Evolutionary conservation across 2,113 vertebrate genomes (phyloP), one percentile per base, ranked within the genome.

Genomic region (Pontoporia blainvillei): DNA sequence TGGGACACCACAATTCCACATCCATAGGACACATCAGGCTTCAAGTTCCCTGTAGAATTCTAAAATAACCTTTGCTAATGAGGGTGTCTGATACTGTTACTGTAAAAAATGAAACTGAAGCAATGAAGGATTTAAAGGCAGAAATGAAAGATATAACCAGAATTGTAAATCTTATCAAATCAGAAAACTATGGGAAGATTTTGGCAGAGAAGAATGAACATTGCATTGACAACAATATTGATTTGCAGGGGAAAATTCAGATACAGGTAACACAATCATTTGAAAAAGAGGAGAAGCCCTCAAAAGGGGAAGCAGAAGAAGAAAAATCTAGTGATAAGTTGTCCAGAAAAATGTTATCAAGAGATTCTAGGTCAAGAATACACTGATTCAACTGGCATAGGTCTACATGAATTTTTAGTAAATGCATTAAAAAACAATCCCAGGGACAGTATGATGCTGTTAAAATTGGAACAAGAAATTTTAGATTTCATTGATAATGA

Each of bases 401-500:
- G 99, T 98, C 99, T 99, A 97, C 99, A 99, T 88, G 99, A 99
- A 98, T 99, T 99, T 99, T 99, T 99, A 99, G 99, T 99, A 98
- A 99, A 99, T 99, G 99, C 99, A 49, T 98, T 99, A 98, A 99
- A 99, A 99, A 99, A 99, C 98, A 99, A 99, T 98, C 99, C 99
- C 98, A 99, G 99, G 99, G 99, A 99, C 99, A 99, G 99, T 99
- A 99, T 99, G 99, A 99, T 99, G 99, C 99, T 99, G 97, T 99
- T 99, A 98, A 99, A 99, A 99, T 98, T 99, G 98, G 99, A 99
- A 98, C 99, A 99, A 98, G 99, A 99, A 99, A 99, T 99, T 98
- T 99, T 99, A 98, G 99, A 99, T 99, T 99, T 99, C 99, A 99
- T 99, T 99, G 99, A 99, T 99, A 99, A 99, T 99, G 99, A 99